Evolutionary conservation across 2,888 invertebrate species (phyloP).

Genomic region (Parasteatoda lunata): DNA sequence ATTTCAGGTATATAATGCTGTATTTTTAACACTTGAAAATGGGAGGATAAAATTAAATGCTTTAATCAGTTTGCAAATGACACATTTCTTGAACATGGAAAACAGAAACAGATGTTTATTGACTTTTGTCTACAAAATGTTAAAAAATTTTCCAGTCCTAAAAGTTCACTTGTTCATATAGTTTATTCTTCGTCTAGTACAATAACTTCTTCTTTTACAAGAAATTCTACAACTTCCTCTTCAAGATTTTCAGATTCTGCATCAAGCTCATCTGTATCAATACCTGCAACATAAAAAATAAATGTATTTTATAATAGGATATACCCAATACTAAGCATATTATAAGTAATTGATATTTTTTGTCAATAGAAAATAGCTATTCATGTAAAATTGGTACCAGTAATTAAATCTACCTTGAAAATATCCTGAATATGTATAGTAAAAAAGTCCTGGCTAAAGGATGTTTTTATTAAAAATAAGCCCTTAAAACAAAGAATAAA

Average conservation of each 20-base stretch:
- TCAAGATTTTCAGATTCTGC: conserved; percentile 89
- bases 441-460: too few species aligned
- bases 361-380: too few species aligned
- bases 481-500: too few species aligned
- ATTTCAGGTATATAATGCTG: too few species aligned
- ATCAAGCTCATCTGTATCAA: conserved; percentile 94
- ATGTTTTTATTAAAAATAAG: too few species aligned
- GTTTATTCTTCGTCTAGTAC: conserved; percentile 60
- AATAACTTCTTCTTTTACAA: conserved; percentile 91
- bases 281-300: conserved; percentile 79
- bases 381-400: too few species aligned
- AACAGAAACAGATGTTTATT: not conserved
- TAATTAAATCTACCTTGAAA: too few species aligned
- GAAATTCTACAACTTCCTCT: conserved; percentile 97
- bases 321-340: not conserved
- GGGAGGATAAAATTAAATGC: too few species aligned
- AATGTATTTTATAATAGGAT: not conserved
- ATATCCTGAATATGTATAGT: too few species aligned
- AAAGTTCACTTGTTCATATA: conserved; percentile 47
- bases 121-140: conserved; percentile 15
- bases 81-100: not conserved
- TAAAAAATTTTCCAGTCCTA: conserved; percentile 36
- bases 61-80: too few species aligned
- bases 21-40: too few species aligned
- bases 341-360: not conserved